Evolutionary conservation across 2,888 invertebrate species (phyloP), one percentile per base, ranked within the genome.

Genomic region (Glaucopsyche alexis): DNA sequence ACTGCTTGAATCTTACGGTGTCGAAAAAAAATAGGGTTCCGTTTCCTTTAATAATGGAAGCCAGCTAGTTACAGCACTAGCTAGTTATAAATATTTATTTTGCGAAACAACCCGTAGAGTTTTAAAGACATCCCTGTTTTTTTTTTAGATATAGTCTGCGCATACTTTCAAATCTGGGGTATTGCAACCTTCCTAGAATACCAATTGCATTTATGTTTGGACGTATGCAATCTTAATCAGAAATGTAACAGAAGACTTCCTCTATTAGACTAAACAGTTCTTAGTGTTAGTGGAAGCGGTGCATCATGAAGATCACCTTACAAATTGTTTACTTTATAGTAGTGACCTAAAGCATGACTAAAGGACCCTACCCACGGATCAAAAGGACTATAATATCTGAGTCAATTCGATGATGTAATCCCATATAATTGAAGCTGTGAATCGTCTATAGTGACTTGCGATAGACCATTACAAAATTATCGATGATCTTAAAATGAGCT

Each of bases 321-420:
- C 81, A 81, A 76, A 83, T 82, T 84, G 81, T 83, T 85, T 85
- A 83, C 81, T 81, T 81, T 82, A 85, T 81, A 85, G 86, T 82
- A 86, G 89, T 87, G 81, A 86, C 83, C 80, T 82, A 81, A 83
- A 78, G 77, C 81, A 85, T 91, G 91, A 91, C 90, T 91, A 90
- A 91, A 86, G 84, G 84, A 83, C 85, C 84, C 84, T 81, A 80
- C 88, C 90, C 86, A 90, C 91, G 84, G 81, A 81, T 79, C 71
- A 80, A 80, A 85, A 90, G 90, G 89, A 89, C 84, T 83, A 81
- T 84, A 83, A 85, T 86, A 88, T 81, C 89, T 91, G 92, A 91
- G 86, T 92, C 90, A 91, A 87, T 86, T 88, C 85, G 86, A 84
- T 92, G 91, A 92, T 90, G 92, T 85, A 91, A 92, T 87, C 82